phyloP scores from a whole-genome alignment of 64 coral and sea anemone genomes.

The Montipora cactus region DNA sequence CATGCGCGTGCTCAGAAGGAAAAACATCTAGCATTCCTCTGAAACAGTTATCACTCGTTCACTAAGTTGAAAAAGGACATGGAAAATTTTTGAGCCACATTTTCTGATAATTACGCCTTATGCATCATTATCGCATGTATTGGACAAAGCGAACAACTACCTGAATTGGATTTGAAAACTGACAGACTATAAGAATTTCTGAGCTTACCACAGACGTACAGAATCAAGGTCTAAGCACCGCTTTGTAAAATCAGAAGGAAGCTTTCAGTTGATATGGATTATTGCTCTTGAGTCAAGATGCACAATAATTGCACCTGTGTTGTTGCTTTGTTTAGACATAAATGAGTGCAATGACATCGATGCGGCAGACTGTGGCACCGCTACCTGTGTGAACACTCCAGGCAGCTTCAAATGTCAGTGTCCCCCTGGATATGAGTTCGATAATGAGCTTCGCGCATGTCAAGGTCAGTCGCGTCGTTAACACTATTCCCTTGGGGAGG shows the following conservation, averaged over 20 bases:
- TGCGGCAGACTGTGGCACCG: neutral
- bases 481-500: too few species aligned
- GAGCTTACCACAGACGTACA: neutral
- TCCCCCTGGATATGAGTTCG: slow-evolving; percentile 4
- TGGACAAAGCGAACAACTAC: neutral
- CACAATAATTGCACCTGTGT: too few species aligned
- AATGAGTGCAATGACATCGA: neutral
- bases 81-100: too few species aligned
- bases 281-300: too few species aligned
- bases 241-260: too few species aligned
- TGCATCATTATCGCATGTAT: too few species aligned
- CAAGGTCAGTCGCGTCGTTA: slow-evolving; percentile 7
- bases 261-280: too few species aligned
- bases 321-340: neutral
- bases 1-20: too few species aligned
- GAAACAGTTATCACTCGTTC: too few species aligned
- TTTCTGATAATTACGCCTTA: neutral
- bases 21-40: too few species aligned
- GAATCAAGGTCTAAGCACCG: too few species aligned
- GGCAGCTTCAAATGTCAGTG: slow-evolving; percentile 35
- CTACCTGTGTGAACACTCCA: slow-evolving; percentile 20
- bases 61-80: too few species aligned
- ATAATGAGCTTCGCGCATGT: neutral
- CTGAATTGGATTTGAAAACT: neutral
- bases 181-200: neutral